Percentiles rank a stretch among this genome's conserved stretches.
These are phyloP conservation scores for Condylura cristata DNA, from an alignment of 2,113 vertebrate genomes.

Conservation along the genomic window DNA sequence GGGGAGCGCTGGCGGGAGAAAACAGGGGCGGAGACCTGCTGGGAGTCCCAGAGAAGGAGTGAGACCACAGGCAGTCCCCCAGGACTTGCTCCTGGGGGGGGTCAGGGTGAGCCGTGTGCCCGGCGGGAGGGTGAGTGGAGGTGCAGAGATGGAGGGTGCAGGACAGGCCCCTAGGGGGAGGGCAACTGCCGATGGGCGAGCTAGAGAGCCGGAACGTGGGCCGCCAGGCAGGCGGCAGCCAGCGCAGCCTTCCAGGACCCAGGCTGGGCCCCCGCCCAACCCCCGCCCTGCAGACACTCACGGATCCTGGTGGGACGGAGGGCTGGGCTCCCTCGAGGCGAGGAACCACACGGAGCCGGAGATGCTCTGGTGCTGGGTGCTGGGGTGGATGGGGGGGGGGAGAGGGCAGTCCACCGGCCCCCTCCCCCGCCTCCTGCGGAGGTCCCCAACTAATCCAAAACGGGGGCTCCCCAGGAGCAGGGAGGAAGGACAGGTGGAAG, in stretches of 20 bases:
- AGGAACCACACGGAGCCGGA: background rate
- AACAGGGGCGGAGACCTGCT: background rate
- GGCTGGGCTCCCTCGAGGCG: conserved; percentile 79
- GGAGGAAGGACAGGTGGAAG: conserved; percentile 72
- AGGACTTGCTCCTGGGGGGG: background rate
- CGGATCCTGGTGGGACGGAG: conserved; percentile 81
- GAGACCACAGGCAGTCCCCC: background rate
- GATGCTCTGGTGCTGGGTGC: conserved; percentile 62
- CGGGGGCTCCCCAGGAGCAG: conserved; percentile 27
- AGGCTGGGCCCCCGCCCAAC: conserved; percentile 52
- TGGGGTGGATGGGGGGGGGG: conserved; percentile 69
- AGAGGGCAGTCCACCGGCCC: conserved; percentile 74
- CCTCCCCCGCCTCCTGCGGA: conserved; percentile 65
- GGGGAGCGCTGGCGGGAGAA: background rate
- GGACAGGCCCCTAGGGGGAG: conserved; percentile 8
- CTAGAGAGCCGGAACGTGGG: background rate
- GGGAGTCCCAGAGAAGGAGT: conserved; percentile 21
- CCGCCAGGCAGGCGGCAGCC: background rate
- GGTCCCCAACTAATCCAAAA: conserved; percentile 74
- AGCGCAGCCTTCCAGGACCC: conserved; percentile 56
- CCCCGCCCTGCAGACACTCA: conserved; percentile 77
- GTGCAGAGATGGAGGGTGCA: background rate
- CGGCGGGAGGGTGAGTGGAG: conserved; percentile 24
- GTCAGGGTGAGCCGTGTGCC: background rate
- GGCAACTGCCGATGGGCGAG: background rate